These are phyloP conservation scores for Melieria picta DNA, from an alignment of 2,888 invertebrate genomes.

Conservation along the genomic window DNA sequence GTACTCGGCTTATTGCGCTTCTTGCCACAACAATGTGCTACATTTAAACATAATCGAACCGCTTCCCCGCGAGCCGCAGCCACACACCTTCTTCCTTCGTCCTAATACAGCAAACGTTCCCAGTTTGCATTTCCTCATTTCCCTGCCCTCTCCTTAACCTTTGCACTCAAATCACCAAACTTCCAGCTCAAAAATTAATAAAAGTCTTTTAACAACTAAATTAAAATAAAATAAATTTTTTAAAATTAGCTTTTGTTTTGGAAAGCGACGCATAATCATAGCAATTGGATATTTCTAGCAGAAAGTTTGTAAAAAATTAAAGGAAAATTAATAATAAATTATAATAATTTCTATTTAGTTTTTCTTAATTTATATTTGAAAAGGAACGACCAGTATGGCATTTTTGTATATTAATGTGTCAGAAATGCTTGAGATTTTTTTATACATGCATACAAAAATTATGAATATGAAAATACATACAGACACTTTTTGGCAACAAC, in stretches of 20 bases:
- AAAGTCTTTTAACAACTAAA: neutral
- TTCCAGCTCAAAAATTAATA: slow-evolving; percentile 2
- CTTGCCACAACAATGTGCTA: too few relatives aligned
- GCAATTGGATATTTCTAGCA: slow-evolving; percentile 29
- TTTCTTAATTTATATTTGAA: too few relatives aligned
- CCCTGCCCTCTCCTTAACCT: neutral
- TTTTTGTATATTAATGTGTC: neutral
- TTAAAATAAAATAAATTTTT: neutral
- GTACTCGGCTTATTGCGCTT: too few relatives aligned
- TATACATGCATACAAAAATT: slow-evolving; percentile 8
- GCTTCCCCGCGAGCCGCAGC: too few relatives aligned
- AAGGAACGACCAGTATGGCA: too few relatives aligned
- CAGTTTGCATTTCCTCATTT: neutral
- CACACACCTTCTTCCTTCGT: too few relatives aligned
- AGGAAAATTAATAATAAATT: neutral
- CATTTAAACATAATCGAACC: too few relatives aligned
- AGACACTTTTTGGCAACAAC: slow-evolving; percentile 37
- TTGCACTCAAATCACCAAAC: neutral
- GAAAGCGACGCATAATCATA: slow-evolving; percentile 34
- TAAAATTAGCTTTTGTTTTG: slow-evolving; percentile 2
- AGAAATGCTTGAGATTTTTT: slow-evolving; percentile 11
- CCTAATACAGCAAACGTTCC: too few relatives aligned
- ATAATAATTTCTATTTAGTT: too few relatives aligned
- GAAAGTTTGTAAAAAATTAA: slow-evolving; percentile 12
- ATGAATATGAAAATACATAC: slow-evolving; percentile 6